phyloP scores from a whole-genome alignment of 2,797 vertebrate genomes.

The Acanthurus tractus region DNA sequence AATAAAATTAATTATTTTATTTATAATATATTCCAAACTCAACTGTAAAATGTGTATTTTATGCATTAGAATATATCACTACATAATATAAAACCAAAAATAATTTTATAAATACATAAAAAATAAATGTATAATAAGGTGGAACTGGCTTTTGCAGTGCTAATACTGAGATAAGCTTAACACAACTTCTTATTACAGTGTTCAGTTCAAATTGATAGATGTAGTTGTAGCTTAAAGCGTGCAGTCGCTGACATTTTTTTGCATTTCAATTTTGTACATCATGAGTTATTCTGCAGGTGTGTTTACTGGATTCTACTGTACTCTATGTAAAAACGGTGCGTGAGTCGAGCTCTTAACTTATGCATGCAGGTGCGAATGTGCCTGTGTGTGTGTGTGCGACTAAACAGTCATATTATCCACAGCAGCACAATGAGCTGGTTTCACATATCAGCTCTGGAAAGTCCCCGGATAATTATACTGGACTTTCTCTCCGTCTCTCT shows the following conservation, averaged over 20 bases:
- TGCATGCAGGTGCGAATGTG: slow-evolving; percentile 2
- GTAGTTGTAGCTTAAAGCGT: neutral
- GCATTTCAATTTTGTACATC: neutral
- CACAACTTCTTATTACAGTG: neutral
- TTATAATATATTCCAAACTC: too few relatives aligned
- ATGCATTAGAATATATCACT: neutral
- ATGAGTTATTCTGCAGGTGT: neutral
- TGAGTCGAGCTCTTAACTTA: slow-evolving; percentile 12
- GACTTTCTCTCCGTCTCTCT: slow-evolving; percentile 63
- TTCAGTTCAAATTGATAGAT: neutral
- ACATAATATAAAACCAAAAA: too few relatives aligned
- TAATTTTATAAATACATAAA: too few relatives aligned
- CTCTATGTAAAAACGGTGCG: slow-evolving; percentile 28
- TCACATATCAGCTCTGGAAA: slow-evolving; percentile 87
- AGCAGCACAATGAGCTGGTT: slow-evolving; percentile 81
- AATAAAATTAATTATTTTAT: too few relatives aligned
- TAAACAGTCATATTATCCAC: slow-evolving; percentile 72
- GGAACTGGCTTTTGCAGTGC: neutral
- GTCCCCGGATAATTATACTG: slow-evolving; percentile 84
- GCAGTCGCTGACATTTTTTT: neutral
- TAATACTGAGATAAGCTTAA: neutral
- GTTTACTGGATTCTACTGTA: neutral
- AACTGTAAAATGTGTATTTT: neutral
- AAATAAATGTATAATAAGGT: neutral
- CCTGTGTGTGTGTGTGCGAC: slow-evolving; percentile 27